Conservation (phyloP, 2,888 invertebrate species). For the Drosophila paucipuncta region DNA sequence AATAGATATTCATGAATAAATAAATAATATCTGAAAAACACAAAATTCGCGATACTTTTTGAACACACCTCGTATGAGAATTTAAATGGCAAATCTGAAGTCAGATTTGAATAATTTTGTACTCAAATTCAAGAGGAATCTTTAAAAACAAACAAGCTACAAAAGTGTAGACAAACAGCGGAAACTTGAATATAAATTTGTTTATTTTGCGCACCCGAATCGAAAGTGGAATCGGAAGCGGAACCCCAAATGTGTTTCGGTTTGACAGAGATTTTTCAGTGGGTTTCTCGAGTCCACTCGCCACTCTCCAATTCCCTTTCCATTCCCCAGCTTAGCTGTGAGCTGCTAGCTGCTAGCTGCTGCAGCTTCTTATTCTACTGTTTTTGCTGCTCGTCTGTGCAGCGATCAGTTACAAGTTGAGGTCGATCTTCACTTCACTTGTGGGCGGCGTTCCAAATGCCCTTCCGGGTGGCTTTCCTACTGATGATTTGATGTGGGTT, state of each 20-base stretch:
- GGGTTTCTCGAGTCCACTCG: not conserved
- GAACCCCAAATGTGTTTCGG: not conserved
- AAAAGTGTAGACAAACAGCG: not conserved
- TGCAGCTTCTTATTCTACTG: not conserved
- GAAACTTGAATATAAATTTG: not conserved
- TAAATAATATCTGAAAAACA: too few species aligned
- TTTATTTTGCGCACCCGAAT: not conserved
- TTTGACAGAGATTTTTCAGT: not conserved
- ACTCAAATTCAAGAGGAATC: not conserved
- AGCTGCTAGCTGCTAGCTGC: not conserved
- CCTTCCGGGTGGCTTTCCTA: slow-evolving; percentile 22
- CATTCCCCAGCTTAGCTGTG: not conserved
- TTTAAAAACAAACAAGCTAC: not conserved
- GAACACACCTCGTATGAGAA: too few species aligned
- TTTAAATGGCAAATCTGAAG: too few species aligned
- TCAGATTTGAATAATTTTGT: not conserved
- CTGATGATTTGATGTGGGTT: not conserved
- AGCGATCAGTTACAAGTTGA: slow-evolving; percentile 34
- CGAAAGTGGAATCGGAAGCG: not conserved
- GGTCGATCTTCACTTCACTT: not conserved
- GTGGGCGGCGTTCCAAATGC: slow-evolving; percentile 29
- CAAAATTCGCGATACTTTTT: too few species aligned
- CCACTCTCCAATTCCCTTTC: not conserved
- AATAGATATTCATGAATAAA: too few species aligned
- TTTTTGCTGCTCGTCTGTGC: not conserved